Percentiles rank a stretch among this genome's conserved stretches.
These are phyloP conservation scores for Chirona hameri DNA, from an alignment of 2,888 invertebrate genomes.

Conservation along the genomic window DNA sequence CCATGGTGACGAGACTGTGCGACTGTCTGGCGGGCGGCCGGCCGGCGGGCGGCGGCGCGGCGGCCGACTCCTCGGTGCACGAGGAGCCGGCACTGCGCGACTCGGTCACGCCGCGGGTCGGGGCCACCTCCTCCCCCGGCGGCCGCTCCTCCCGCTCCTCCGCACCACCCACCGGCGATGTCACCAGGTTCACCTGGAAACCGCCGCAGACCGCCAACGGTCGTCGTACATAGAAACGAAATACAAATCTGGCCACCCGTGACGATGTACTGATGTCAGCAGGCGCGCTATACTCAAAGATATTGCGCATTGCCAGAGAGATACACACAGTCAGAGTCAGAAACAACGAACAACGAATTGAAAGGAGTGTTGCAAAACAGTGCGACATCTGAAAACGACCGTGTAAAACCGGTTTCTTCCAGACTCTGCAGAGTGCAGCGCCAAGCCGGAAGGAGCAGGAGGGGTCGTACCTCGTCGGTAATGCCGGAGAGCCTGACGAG, in stretches of 20 bases:
- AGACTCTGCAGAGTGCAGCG: too few species aligned
- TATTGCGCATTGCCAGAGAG: not conserved
- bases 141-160: not conserved
- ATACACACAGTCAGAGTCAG: not conserved
- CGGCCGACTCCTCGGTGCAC: not conserved
- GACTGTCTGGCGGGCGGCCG: conserved; percentile 10
- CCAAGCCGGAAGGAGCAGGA: too few species aligned
- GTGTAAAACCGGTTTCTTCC: too few species aligned
- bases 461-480: too few species aligned
- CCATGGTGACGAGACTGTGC: conserved; percentile 46
- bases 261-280: too few species aligned
- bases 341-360: not conserved
- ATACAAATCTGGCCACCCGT: conserved; percentile 1
- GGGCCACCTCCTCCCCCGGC: not conserved
- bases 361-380: too few species aligned
- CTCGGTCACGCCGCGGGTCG: not conserved
- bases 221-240: too few species aligned
- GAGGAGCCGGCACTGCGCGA: conserved; percentile 12
- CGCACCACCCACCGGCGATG: not conserved
- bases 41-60: not conserved
- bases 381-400: too few species aligned
- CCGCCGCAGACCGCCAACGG: not conserved
- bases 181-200: conserved; percentile 5
- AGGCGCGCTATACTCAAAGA: too few species aligned
- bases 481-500: too few species aligned